Base-by-base conservation (phyloP, 2,888 invertebrate genomes). In the Ormyrus rosae region DNA sequence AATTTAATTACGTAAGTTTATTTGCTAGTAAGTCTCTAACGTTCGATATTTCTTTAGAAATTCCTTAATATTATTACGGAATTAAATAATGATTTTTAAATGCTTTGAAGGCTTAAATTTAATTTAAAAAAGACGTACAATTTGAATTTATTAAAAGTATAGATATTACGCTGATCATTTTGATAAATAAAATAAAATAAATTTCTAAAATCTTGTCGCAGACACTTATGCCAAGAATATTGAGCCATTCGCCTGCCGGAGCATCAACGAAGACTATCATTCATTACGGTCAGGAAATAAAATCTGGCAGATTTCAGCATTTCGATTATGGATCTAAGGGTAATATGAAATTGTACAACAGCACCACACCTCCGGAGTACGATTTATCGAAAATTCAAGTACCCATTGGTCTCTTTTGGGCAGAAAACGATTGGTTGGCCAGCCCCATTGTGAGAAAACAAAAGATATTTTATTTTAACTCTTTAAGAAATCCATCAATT, bases 381-480 rank as follows among this genome's bases (percentile, higher is more conserved):
- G 92, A 94, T 71, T 55, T 95, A 11, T 90, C 92, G 11, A 92
- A 92, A 80, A 93, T 95, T 72, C 92, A 92, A 10, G 90, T 93
- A 13, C 95, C 95, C 0, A 84, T 95, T 3, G 94, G 94, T 53
- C 87, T 96, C 56, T 93, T 95, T 83, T 94, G 94, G 86, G 93
- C 94, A 0, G 91, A 93, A 58, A 95, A 95, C 84, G 97, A 97
- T 88, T 95, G 94, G 93, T 89, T 96, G 5, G 93, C 96, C 0
- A 93, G 93, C 85, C 91, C 93, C 19, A 86, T 87, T 83, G 93
- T 93, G 89, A 89, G 89, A 53, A 55, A 10, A 34, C 51, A 11
- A 56, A 56, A 56, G 10, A 8, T 11, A 46, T 63, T 46, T 5
- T 11, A 63, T 8, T 48, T 56, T 11, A n/a, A 56, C 6, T 64